Base-by-base conservation (phyloP, 2,797 vertebrate genomes). In the Acrossocheilus wenchowensis region DNA sequence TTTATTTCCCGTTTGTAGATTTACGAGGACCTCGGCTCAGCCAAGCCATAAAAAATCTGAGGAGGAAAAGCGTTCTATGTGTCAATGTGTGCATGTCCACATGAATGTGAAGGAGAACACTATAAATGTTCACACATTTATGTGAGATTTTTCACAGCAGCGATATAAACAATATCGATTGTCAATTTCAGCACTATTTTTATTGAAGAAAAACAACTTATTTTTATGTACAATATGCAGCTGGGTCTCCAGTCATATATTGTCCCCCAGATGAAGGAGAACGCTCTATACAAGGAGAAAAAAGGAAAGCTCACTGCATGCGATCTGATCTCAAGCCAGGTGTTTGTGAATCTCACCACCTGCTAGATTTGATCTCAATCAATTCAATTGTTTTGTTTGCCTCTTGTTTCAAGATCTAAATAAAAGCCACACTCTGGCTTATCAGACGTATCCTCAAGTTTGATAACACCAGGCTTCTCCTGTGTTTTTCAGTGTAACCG, bases 1-100 rank as follows among this genome's bases (percentile, higher is more conserved):
- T 88, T 92, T 89, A 89, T 91, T 91, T 90, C 81, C 74, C 72
- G 48, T 85, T 88, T 80, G 68, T 71, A 89, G 90, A 92, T 91
- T 92, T 90, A 92, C 45, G 89, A 87, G 85, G 69, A 79, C 43
- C 73, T 71, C 12, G 12, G 73, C 80, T 87, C 80, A 86, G 82
- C 45, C 69, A 82, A 74, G 86, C 86, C 82, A 73, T 89, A 82
- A 89, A 89, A 89, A 86, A 82, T 72, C 66, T 77, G 75, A 78
- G 45, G 79, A 82, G 82, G 66, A 88, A 91, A 90, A 83, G 14
- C 3, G 45, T 79, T 77, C 41, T 62, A 41, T 83, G 75, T 89
- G 86, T 79, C 83, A 68, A 71, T n/a, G 68, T 69, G 82, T 79
- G 83, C 26, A 54, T 78, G 78, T 26, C 62, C 52, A 81, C 69